Conservation (phyloP, 1,140 invertebrate genomes). For the Leptinotarsa texana region DNA sequence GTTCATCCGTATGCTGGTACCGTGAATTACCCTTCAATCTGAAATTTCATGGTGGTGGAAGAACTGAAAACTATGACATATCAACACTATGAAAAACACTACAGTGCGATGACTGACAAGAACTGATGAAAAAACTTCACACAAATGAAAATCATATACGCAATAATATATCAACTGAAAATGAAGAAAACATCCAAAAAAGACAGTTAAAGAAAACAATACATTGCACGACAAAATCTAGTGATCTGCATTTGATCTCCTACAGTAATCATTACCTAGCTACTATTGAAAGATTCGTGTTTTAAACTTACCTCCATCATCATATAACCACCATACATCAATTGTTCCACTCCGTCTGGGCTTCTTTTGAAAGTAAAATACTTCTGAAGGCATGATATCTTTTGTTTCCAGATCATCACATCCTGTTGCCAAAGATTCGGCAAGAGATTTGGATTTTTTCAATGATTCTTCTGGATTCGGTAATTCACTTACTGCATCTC, state of each 20-base stretch:
- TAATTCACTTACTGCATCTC: conserved; percentile 59
- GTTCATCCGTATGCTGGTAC: too few species aligned
- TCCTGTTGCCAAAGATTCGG: conserved; percentile 28
- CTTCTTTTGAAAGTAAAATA: conserved; percentile 74
- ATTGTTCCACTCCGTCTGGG: conserved; percentile 76
- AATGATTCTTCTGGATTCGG: conserved; percentile 55
- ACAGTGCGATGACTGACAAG: neutral
- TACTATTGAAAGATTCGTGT: too few species aligned
- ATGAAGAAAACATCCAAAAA: too few species aligned
- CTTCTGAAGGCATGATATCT: conserved; percentile 63
- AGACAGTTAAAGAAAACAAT: too few species aligned
- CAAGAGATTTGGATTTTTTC: conserved; percentile 40
- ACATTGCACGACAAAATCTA: too few species aligned
- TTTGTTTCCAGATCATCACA: conserved; percentile 57
- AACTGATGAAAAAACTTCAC: too few species aligned
- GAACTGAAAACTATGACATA: neutral
- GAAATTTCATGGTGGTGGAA: too few species aligned
- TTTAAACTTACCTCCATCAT: conserved; percentile 74
- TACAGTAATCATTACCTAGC: too few species aligned
- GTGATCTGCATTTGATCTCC: too few species aligned
- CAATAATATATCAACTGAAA: too few species aligned
- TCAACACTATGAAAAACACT: conserved; percentile 42
- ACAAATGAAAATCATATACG: too few species aligned
- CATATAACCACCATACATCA: conserved; percentile 98
- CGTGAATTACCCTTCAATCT: too few species aligned